Conservation (phyloP, 2,888 invertebrate genomes). For the Serrognathus titanus region DNA sequence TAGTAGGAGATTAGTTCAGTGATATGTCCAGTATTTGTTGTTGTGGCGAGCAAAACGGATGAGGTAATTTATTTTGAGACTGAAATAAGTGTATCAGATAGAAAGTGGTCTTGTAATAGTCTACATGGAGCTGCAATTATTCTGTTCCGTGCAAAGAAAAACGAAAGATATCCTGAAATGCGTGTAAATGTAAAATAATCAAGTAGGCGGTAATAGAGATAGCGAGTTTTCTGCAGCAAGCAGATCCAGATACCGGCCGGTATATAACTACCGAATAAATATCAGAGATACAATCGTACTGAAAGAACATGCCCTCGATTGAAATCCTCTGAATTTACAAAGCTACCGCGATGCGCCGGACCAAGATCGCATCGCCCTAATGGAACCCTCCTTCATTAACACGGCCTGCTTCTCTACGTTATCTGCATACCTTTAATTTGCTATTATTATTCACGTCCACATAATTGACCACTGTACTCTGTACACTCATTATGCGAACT, state of each 20-base stretch:
- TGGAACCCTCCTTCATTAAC: slow-evolving; percentile 38
- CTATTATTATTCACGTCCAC: slow-evolving; percentile 38
- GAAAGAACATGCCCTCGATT: slow-evolving; percentile 47
- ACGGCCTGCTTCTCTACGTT: slow-evolving; percentile 24
- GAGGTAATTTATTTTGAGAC: slow-evolving; percentile 15
- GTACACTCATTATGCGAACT: slow-evolving; percentile 32
- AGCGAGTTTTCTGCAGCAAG: slow-evolving; percentile 41
- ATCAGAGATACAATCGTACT: slow-evolving; percentile 46
- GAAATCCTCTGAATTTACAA: slow-evolving; percentile 41
- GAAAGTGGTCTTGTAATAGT: slow-evolving; percentile 4
- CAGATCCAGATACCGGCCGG: slow-evolving; percentile 45
- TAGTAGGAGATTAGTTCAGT: too few relatives aligned
- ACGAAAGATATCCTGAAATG: slow-evolving; percentile 34
- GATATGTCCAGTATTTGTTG: neutral
- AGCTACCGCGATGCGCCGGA: slow-evolving; percentile 29
- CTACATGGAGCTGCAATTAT: slow-evolving; percentile 13
- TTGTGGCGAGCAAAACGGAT: slow-evolving; percentile 4
- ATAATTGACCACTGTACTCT: slow-evolving; percentile 33
- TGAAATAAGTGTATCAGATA: slow-evolving; percentile 15
- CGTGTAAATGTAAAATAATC: slow-evolving; percentile 49
- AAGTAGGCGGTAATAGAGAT: slow-evolving; percentile 47
- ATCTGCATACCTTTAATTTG: slow-evolving; percentile 38
- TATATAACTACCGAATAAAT: slow-evolving; percentile 50
- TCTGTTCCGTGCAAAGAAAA: slow-evolving; percentile 25
- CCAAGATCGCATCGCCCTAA: slow-evolving; percentile 33